These are phyloP conservation scores for Rutilus rutilus DNA, from an alignment of 2,113 vertebrate species.

Conservation along the genomic window DNA sequence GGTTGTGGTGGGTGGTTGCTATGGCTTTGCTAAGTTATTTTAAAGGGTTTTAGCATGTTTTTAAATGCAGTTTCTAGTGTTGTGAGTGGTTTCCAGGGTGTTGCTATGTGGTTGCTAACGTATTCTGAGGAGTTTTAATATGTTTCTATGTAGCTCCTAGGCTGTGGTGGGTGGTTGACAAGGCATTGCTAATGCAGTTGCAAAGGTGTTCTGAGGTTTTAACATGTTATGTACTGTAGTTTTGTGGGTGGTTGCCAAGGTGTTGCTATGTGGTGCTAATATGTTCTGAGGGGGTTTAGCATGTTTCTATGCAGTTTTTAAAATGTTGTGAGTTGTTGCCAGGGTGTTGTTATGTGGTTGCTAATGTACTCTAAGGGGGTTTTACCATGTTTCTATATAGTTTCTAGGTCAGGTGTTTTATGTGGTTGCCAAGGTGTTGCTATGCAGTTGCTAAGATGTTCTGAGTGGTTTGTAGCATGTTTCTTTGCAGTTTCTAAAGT, in stretches of 20 bases:
- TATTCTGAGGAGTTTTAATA: not conserved
- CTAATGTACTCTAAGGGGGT: not conserved
- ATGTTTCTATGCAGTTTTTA: not conserved
- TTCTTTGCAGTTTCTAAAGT: not conserved
- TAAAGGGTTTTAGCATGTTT: not conserved
- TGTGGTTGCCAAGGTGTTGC: too few relatives aligned
- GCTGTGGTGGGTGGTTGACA: not conserved
- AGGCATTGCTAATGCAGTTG: not conserved
- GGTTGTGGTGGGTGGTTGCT: not conserved
- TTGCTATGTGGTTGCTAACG: not conserved
- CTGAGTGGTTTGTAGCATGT: too few relatives aligned
- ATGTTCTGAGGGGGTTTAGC: too few relatives aligned
- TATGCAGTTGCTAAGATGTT: too few relatives aligned
- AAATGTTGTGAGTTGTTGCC: not conserved
- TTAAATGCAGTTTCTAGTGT: not conserved
- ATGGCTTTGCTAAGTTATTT: not conserved
- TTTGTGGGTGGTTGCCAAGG: not conserved
- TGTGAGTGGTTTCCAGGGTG: too few relatives aligned
- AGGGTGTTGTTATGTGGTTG: not conserved
- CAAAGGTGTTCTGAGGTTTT: not conserved
- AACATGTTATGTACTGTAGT: not conserved
- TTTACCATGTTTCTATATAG: too few relatives aligned
- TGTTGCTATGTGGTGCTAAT: not conserved
- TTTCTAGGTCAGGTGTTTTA: too few relatives aligned
- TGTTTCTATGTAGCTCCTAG: not conserved